phyloP scores from a whole-genome alignment of 2,113 vertebrate genomes.

The Oreotrochilus melanogaster region DNA sequence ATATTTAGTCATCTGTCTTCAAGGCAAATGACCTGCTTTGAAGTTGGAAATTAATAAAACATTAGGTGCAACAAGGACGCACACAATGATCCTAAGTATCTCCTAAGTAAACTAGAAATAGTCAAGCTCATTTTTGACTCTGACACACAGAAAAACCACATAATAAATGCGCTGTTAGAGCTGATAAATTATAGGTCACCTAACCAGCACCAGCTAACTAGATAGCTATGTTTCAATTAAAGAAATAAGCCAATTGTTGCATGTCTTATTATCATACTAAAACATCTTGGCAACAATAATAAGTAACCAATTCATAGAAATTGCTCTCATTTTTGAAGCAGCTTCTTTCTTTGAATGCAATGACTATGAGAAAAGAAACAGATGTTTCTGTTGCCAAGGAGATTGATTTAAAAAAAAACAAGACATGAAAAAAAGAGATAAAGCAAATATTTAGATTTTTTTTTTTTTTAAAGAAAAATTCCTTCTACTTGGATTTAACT shows the following conservation, averaged over 20 bases:
- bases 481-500: constrained; percentile 68
- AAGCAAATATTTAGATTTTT: constrained; percentile 77
- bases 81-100: constrained; percentile 34
- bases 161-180: not conserved
- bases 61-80: constrained; percentile 61
- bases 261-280: constrained; percentile 76
- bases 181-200: constrained; percentile 61
- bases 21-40: constrained; percentile 27
- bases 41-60: constrained; percentile 59
- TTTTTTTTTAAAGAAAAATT: constrained; percentile 62
- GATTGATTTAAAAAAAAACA: constrained; percentile 27
- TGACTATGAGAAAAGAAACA: constrained; percentile 82
- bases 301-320: constrained; percentile 77
- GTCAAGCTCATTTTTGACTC: constrained; percentile 63
- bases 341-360: constrained; percentile 79
- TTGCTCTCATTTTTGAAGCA: constrained; percentile 80
- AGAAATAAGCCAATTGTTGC: constrained; percentile 77
- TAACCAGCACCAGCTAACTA: constrained; percentile 70
- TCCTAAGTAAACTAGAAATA: constrained; percentile 69
- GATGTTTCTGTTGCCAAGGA: constrained; percentile 83
- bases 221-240: constrained; percentile 69
- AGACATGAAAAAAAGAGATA: constrained; percentile 39
- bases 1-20: constrained; percentile 47
- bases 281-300: constrained; percentile 81
- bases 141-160: constrained; percentile 41